Conservation (phyloP, 2,797 vertebrate genomes). For the Etheostoma nigrum region DNA sequence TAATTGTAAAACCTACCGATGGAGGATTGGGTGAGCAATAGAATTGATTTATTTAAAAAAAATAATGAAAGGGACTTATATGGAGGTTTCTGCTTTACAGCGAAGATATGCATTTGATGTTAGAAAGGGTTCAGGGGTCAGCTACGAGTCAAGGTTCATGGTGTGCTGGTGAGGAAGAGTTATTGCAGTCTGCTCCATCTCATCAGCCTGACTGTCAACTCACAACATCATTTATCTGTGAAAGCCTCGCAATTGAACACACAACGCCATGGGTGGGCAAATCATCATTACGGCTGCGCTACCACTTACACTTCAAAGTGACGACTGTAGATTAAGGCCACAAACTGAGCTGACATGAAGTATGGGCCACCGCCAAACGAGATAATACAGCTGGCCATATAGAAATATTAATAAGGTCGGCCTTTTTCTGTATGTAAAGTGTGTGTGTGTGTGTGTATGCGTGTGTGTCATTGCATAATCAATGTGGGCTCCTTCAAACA, state of each 20-base stretch:
- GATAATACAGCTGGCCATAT: neutral
- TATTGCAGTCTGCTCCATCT: constrained; percentile 62
- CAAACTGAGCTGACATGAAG: constrained; percentile 49
- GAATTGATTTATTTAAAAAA: too few species aligned
- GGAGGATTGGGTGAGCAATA: too few species aligned
- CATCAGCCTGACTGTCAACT: constrained; percentile 59
- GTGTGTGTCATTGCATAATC: constrained; percentile 15
- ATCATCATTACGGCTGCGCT: constrained; percentile 11
- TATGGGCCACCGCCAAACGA: constrained; percentile 8
- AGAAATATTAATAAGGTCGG: neutral
- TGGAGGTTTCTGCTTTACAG: too few species aligned
- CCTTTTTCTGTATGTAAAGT: constrained; percentile 3
- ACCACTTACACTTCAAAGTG: constrained; percentile 38
- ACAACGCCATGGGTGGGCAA: constrained; percentile 38
- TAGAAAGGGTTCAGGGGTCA: constrained; percentile 52
- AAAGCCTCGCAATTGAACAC: constrained; percentile 45
- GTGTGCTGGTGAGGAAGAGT: constrained; percentile 49
- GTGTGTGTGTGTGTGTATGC: neutral
- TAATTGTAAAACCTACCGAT: too few species aligned
- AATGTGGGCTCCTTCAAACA: constrained; percentile 15
- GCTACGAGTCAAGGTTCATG: constrained; percentile 58
- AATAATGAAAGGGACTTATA: too few species aligned
- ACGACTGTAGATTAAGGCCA: constrained; percentile 12
- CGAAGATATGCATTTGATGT: neutral
- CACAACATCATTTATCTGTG: constrained; percentile 61